A percentile compares a stretch with the other conserved stretches of the same genome.
These are phyloP conservation scores for Tachina lurida DNA, from an alignment of 2,888 invertebrate species.

Conservation along the genomic window DNA sequence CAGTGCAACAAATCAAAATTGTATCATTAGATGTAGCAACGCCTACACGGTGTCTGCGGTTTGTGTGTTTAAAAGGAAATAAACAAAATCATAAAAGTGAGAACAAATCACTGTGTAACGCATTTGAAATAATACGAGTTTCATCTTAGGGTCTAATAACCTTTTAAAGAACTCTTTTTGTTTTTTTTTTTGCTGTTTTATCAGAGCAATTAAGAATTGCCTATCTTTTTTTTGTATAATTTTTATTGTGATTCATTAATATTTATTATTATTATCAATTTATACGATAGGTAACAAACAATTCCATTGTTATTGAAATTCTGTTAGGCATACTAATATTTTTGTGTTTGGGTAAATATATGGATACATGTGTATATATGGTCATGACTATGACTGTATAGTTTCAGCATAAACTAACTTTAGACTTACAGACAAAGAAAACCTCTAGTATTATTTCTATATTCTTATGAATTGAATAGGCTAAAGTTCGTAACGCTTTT, in stretches of 20 bases:
- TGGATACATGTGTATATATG: too few relatives aligned
- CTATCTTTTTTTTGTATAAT: background rate
- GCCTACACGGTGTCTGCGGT: conserved; percentile 40
- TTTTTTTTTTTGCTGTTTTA: background rate
- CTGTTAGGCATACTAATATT: background rate
- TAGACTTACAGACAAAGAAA: too few relatives aligned
- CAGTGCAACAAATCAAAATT: conserved; percentile 23
- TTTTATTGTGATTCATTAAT: background rate
- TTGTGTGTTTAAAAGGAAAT: background rate
- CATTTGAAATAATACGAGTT: background rate
- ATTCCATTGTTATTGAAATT: background rate
- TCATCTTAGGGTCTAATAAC: background rate
- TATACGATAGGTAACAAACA: background rate
- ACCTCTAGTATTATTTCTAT: too few relatives aligned
- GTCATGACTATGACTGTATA: too few relatives aligned
- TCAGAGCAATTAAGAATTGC: background rate
- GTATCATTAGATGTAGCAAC: conserved; percentile 28
- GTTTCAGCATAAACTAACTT: too few relatives aligned
- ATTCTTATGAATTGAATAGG: too few relatives aligned
- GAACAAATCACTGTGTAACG: background rate
- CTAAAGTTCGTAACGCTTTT: too few relatives aligned
- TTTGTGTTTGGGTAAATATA: too few relatives aligned
- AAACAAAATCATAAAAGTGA: conserved; percentile 39
- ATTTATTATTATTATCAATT: background rate
- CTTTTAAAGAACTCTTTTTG: background rate